Evolutionary conservation across 2,888 invertebrate species (phyloP).

Genomic region (Thereva nobilitata): DNA sequence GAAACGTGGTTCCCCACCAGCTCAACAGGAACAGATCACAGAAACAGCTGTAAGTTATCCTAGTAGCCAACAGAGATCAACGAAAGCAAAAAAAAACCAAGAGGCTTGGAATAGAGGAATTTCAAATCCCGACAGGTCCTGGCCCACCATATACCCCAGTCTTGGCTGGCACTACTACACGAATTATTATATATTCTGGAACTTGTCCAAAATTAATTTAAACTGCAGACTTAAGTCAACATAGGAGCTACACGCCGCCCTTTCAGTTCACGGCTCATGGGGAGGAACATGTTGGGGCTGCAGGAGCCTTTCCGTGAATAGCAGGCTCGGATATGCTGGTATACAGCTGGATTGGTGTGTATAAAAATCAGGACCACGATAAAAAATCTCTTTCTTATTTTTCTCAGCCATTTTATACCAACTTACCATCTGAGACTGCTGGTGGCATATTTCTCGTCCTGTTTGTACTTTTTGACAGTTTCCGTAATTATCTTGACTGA

Average conservation of each 20-base stretch:
- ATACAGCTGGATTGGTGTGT: slow-evolving; percentile 19
- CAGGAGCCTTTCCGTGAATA: slow-evolving; percentile 28
- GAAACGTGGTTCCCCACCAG: slow-evolving; percentile 19
- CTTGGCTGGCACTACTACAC: slow-evolving; percentile 31
- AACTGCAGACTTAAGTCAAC: slow-evolving; percentile 46
- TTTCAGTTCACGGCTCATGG: slow-evolving; percentile 33
- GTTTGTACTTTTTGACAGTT: slow-evolving; percentile 41
- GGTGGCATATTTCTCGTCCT: slow-evolving; percentile 38
- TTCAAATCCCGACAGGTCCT: slow-evolving; percentile 14
- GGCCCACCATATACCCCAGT: slow-evolving; percentile 18
- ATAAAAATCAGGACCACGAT: slow-evolving; percentile 32
- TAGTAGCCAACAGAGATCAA: slow-evolving; percentile 25
- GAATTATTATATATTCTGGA: slow-evolving; percentile 45
- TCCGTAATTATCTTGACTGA: slow-evolving; percentile 39
- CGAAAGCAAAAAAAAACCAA: slow-evolving; percentile 22
- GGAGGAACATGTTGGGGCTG: slow-evolving; percentile 32
- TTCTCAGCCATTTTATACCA: slow-evolving; percentile 31
- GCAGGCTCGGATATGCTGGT: slow-evolving; percentile 19
- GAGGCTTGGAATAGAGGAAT: slow-evolving; percentile 7
- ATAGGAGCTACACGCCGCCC: slow-evolving; percentile 37
- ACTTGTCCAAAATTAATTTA: slow-evolving; percentile 47
- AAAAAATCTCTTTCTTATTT: slow-evolving; percentile 29
- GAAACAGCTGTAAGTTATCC: slow-evolving; percentile 35
- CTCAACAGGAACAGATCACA: slow-evolving; percentile 31
- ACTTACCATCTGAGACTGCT: slow-evolving; percentile 31